Evolutionary conservation across 1,140 invertebrate genomes (phyloP).

Genomic region (Bilobella aurantiaca): DNA sequence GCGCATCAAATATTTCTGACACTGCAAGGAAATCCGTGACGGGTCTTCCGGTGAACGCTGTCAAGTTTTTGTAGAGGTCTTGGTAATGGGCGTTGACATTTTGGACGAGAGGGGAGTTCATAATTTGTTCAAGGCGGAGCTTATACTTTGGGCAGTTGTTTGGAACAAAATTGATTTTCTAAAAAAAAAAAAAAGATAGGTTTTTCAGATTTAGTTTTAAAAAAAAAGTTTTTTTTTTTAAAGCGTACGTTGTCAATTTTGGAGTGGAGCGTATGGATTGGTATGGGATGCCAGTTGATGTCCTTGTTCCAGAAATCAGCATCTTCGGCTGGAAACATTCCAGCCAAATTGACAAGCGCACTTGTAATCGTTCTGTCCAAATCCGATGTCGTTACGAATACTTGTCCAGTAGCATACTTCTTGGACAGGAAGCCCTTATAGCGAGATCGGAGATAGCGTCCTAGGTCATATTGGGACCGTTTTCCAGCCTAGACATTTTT

Average conservation of each 20-base stretch:
- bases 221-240: no score
- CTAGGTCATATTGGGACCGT: constrained; percentile 60
- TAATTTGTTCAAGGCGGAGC: constrained; percentile 36
- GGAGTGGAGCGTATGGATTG: constrained; percentile 63
- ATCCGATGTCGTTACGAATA: constrained; percentile 67
- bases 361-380: constrained; percentile 82
- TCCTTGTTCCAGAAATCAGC: constrained; percentile 37
- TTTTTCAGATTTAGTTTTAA: not conserved
- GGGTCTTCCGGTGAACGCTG: constrained; percentile 53
- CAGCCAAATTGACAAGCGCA: constrained; percentile 69
- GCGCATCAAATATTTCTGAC: constrained; percentile 62
- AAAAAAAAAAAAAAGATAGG: not conserved
- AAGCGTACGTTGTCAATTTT: constrained; percentile 54
- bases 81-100: constrained; percentile 47
- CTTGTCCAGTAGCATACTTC: constrained; percentile 47
- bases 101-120: constrained; percentile 43
- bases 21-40: constrained; percentile 54
- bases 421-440: constrained; percentile 51
- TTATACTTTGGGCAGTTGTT: constrained; percentile 53
- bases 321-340: constrained; percentile 52
- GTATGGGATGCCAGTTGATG: constrained; percentile 74
- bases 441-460: constrained; percentile 58
- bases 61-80: constrained; percentile 54
- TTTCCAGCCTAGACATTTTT: constrained; percentile 47
- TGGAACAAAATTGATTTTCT: constrained; percentile 40